Evolutionary conservation across 2,888 invertebrate genomes (phyloP).

Genomic region (Metallyticus violacea): DNA sequence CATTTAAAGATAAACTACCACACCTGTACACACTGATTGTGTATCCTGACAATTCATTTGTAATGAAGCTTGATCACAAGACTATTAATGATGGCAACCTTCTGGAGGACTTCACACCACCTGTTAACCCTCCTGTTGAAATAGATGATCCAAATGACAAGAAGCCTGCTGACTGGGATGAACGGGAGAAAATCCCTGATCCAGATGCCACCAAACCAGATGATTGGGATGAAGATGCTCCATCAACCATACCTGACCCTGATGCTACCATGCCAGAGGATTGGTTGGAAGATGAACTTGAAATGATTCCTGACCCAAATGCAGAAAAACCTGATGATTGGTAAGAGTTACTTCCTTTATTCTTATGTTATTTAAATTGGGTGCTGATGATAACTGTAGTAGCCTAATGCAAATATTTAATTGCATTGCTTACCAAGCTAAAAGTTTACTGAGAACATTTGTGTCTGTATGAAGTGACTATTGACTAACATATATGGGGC

Average conservation of each 20-base stretch:
- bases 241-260: conserved; percentile 83
- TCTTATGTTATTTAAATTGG: too few species aligned
- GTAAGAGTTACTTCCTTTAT: conserved; percentile 40
- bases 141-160: conserved; percentile 84
- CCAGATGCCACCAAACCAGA: conserved; percentile 85
- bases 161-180: conserved; percentile 94
- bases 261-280: conserved; percentile 81
- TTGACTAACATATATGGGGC: too few species aligned
- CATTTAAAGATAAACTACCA: conserved; percentile 89
- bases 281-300: conserved; percentile 91
- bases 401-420: too few species aligned
- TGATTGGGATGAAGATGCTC: conserved; percentile 96
- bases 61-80: conserved; percentile 79
- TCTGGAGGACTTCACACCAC: conserved; percentile 84
- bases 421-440: too few species aligned
- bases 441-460: too few species aligned
- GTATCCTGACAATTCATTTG: conserved; percentile 75
- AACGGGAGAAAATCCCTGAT: conserved; percentile 88
- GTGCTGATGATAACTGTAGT: too few species aligned
- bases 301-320: conserved; percentile 80
- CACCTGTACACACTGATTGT: conserved; percentile 81
- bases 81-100: conserved; percentile 80
- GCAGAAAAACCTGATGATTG: conserved; percentile 90
- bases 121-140: conserved; percentile 93
- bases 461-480: too few species aligned